phyloP scores from a whole-genome alignment of 1,140 invertebrate species.

The Ceratitis capitata region DNA sequence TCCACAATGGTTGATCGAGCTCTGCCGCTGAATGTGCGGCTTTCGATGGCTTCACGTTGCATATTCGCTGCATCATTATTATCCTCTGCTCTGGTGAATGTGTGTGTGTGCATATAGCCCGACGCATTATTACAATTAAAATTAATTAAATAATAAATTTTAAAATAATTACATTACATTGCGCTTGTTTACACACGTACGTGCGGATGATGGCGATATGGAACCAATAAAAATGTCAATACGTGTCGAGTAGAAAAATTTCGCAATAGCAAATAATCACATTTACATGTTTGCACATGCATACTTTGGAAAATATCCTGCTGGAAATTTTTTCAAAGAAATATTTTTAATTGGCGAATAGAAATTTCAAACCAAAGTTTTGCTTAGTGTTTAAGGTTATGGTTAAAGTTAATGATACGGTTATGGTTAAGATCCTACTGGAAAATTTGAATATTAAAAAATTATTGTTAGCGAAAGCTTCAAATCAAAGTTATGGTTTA shows the following conservation, averaged over 20 bases:
- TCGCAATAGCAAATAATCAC: slow-evolving; percentile 24
- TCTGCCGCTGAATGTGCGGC: slow-evolving; percentile 3
- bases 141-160: slow-evolving; percentile 65
- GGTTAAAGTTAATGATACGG: no score
- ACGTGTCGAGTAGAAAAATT: slow-evolving; percentile 44
- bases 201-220: background rate
- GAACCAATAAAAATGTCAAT: slow-evolving; percentile 33
- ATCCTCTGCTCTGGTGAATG: background rate
- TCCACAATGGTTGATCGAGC: slow-evolving; percentile 3
- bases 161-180: slow-evolving; percentile 65
- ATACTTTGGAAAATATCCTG: no score
- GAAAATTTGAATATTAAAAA: no score
- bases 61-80: background rate
- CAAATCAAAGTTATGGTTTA: no score
- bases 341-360: no score
- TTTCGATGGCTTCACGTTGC: background rate
- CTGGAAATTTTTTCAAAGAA: no score
- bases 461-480: no score
- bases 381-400: no score
- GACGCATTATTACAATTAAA: slow-evolving; percentile 63
- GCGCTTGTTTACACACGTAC: slow-evolving; percentile 52
- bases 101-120: background rate
- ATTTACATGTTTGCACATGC: background rate
- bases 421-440: no score
- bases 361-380: no score